Base-by-base conservation (phyloP, 1,140 invertebrate species). In the Aporrectodea caliginosa region DNA sequence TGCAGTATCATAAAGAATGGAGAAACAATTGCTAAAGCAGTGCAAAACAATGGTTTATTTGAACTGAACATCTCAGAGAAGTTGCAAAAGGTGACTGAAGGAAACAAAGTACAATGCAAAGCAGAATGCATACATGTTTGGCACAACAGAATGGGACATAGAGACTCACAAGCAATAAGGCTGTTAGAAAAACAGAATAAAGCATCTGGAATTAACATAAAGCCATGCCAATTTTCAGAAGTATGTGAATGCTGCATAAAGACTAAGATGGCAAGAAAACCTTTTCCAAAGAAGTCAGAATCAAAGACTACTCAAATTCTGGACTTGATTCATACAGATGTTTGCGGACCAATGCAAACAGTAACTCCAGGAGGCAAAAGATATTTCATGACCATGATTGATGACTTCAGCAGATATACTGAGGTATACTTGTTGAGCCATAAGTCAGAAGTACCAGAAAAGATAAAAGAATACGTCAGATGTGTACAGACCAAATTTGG, bases 371-470 rank as follows among this genome's bases (percentile, higher is more conserved):
- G 87, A 35, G 85, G 84, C 22, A 83, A 84, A 2, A 78, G 75
- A 14, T 90, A 88, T 80, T 86, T 88, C 35, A 33, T 89, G 0
- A 88, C 89, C 0, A 88, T 90, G 35, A 89, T 88, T 1, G 89
- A 90, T 83, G 88, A 90, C 33, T 88, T 77, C 75, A 84, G 85
- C 6, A 82, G 86, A 69, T 88, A 87, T 83, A 84, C 85, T 79
- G 84, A 83, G 79, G 83, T 88, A n/a, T 85, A 86, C 77, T 82
- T 89, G 73, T 73, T 90, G n/a, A 86, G 85, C 69, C 82, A 83
- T 1, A 90, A 89, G 83, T 83, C 73, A 74, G 80, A 83, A 81
- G 78, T 72, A n/a, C 83, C 88, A 35, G 72, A 80, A 72, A 58
- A 30, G 35, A 71, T 78, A 71, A 80, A 69, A n/a, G 80, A 83